phyloP scores from a whole-genome alignment of 2,888 invertebrate genomes.

The Pardosa pseudoannulata region DNA sequence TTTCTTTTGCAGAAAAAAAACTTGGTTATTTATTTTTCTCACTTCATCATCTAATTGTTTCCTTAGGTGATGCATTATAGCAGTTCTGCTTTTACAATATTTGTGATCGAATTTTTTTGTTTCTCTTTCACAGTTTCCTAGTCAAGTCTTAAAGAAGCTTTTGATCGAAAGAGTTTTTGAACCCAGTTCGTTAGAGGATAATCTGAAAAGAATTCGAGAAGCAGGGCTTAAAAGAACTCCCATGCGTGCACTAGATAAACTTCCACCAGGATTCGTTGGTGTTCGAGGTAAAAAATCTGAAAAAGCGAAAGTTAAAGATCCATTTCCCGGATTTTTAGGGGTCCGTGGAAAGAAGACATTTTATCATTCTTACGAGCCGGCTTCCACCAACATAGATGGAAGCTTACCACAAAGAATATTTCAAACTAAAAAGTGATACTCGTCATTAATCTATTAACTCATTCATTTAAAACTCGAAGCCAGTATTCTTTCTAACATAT shows the following conservation, averaged over 20 bases:
- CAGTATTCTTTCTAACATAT: too few relatives aligned
- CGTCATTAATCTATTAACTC: too few relatives aligned
- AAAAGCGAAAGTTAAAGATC: slow-evolving; percentile 48
- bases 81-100: too few relatives aligned
- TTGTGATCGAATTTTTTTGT: too few relatives aligned
- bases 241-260: neutral
- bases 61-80: too few relatives aligned
- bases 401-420: neutral
- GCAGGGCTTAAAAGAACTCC: slow-evolving; percentile 30
- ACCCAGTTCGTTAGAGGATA: slow-evolving; percentile 11
- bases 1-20: too few relatives aligned
- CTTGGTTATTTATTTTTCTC: too few relatives aligned
- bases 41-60: too few relatives aligned
- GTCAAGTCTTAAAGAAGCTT: slow-evolving; percentile 13
- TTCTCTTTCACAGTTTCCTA: too few relatives aligned
- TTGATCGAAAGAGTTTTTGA: slow-evolving; percentile 11
- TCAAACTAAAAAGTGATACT: neutral
- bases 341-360: slow-evolving; percentile 45
- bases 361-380: neutral
- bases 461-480: too few relatives aligned
- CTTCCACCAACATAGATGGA: neutral
- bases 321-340: slow-evolving; percentile 57
- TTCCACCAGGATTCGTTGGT: slow-evolving; percentile 48
- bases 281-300: slow-evolving; percentile 52
- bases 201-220: neutral